A percentile compares a stretch with the other conserved stretches of the same genome.
phyloP scores from a whole-genome alignment of 2,888 invertebrate species.

The Dexiosoma caninum region DNA sequence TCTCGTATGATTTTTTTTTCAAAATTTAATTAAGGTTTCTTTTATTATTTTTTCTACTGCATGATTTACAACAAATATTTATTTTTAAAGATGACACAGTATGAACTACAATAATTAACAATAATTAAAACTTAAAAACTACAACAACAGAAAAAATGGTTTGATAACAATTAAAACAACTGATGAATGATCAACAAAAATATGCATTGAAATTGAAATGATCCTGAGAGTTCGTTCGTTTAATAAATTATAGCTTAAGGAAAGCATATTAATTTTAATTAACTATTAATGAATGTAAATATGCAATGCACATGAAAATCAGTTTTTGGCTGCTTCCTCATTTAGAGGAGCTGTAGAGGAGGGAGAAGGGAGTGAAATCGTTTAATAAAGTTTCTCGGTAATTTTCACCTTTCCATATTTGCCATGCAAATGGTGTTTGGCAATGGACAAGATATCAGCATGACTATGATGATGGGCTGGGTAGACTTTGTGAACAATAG shows the following conservation, averaged over 20 bases:
- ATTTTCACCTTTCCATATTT: conserved; percentile 75
- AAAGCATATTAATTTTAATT: conserved; percentile 47
- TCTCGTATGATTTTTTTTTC: neutral
- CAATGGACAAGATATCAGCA: conserved; percentile 70
- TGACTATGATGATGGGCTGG: conserved; percentile 71
- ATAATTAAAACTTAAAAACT: conserved; percentile 20
- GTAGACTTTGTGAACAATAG: conserved; percentile 69
- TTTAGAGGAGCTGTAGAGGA: too few relatives aligned
- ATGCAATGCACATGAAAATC: conserved; percentile 13
- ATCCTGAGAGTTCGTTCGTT: conserved; percentile 60
- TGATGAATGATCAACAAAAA: conserved; percentile 17
- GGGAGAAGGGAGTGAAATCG: conserved; percentile 67
- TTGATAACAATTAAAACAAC: conserved; percentile 9
- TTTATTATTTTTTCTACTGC: conserved; percentile 39
- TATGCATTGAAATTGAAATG: conserved; percentile 6
- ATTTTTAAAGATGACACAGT: conserved; percentile 2
- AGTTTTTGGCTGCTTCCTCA: conserved; percentile 8
- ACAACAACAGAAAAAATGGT: conserved; percentile 10
- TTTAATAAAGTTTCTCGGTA: conserved; percentile 75
- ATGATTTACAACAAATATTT: conserved; percentile 21
- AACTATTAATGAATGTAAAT: neutral
- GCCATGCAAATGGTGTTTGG: conserved; percentile 74
- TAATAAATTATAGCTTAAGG: conserved; percentile 71
- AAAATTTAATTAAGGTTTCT: neutral
- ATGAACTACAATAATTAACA: conserved; percentile 36